Conservation (phyloP, 37 sponge, comb jelly and placozoan species). For the Dysidea cf. avara region DNA sequence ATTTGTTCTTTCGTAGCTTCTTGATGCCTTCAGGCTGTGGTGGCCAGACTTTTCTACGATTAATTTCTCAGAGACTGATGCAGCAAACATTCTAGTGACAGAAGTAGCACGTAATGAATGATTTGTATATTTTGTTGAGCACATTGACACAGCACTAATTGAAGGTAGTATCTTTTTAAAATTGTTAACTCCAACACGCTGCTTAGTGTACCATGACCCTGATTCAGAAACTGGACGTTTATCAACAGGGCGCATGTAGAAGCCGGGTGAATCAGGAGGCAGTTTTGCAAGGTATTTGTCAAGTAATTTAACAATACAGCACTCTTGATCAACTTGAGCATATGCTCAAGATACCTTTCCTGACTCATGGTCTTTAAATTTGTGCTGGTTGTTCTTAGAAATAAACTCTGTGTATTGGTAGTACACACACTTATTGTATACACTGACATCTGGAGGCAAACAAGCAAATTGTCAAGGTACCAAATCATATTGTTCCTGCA, state of each 20-base stretch:
- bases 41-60: too few relatives aligned
- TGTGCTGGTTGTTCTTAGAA: conserved; percentile 24
- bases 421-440: conserved; percentile 2
- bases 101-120: too few relatives aligned
- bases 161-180: background rate
- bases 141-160: too few relatives aligned
- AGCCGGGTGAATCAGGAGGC: too few relatives aligned
- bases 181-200: too few relatives aligned
- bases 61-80: too few relatives aligned
- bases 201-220: background rate
- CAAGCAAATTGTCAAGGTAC: background rate
- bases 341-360: conserved; percentile 4
- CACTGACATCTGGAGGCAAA: background rate
- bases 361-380: conserved; percentile 17
- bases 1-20: too few relatives aligned
- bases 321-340: conserved; percentile 1
- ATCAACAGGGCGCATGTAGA: too few relatives aligned
- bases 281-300: too few relatives aligned
- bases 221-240: background rate
- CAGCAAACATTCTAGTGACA: too few relatives aligned
- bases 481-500: conserved; percentile 22
- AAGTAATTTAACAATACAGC: background rate
- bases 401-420: conserved; percentile 5
- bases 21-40: too few relatives aligned
- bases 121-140: too few relatives aligned